Evolutionary conservation across 2,113 vertebrate genomes (phyloP), one percentile per base, ranked within the genome.

Genomic region (Tichodroma muraria): DNA sequence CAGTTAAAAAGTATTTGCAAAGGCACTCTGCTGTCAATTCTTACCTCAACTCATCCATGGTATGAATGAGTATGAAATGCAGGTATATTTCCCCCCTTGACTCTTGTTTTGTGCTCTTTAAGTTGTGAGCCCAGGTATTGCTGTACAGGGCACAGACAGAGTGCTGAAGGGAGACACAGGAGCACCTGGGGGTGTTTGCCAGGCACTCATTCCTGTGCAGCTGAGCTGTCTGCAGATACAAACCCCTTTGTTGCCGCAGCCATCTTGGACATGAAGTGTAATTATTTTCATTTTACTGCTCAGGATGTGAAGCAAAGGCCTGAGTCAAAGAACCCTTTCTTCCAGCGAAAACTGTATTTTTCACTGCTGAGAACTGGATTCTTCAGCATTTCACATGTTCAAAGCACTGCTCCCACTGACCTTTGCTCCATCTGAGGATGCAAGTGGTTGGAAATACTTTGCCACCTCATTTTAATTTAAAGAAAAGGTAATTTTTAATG

Each of bases 81-180:
- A 54, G 6, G 4, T 3, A 3, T n/a, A 53, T 64, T 13, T 1
- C 3, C 11, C 12, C 8, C 13, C 17, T 25, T 40, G 28, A 9
- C 35, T 42, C 17, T 30, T 59, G 17, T 50, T 72, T 53, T 37
- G 23, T 90, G 52, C 19, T 49, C 52, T 90, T n/a, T 16, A 81
- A 31, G 31, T 31, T 5, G 2, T 42, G 38, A 54, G 20, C 13
- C 40, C 57, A 60, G 35, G 10, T 42, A 17, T 5, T 37, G 24
- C 31, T 63, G 31, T 5, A n/a, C 7, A 44, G 22, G 27, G 40
- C n/a, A 60, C 22, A 64, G 78, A 21, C 31, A 38, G 33, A 61
- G 54, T 3, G 21, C 44, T 70, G 56, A 50, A 78, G 69, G 33
- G 28, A 71, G 49, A 60, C 73, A 72, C 23, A 53, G 25, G 10